phyloP scores from a whole-genome alignment of 2,113 vertebrate genomes.

The Grantiella picta region DNA sequence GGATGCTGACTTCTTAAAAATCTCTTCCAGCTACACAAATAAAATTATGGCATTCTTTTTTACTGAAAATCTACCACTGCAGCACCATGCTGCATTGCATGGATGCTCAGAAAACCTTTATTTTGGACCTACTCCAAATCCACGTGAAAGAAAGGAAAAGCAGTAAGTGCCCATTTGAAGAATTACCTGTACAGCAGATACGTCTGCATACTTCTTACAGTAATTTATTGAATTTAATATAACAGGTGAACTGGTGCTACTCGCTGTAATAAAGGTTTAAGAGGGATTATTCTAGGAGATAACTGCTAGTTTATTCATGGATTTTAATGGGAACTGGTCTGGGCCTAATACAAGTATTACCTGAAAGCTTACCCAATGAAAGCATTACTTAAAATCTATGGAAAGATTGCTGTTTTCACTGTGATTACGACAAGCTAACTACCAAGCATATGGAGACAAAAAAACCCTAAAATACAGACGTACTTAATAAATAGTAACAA shows the following conservation, averaged over 20 bases:
- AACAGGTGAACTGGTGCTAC: slow-evolving; percentile 16
- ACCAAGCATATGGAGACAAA: background rate
- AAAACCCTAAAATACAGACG: background rate
- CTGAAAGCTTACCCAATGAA: background rate
- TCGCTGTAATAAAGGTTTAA: slow-evolving; percentile 46
- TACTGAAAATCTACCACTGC: background rate
- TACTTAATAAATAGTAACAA: background rate
- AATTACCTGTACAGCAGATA: background rate
- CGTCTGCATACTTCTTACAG: slow-evolving; percentile 10
- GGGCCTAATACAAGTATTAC: background rate
- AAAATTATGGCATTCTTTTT: background rate
- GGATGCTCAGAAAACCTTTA: background rate
- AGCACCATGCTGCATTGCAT: background rate
- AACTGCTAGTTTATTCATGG: slow-evolving; percentile 2
- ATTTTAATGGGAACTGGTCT: background rate
- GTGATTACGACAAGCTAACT: background rate
- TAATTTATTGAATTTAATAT: slow-evolving; percentile 31
- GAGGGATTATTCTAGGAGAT: slow-evolving; percentile 37
- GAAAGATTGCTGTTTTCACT: background rate
- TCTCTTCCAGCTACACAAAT: background rate
- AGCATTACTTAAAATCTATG: background rate
- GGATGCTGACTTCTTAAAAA: background rate
- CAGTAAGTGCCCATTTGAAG: background rate
- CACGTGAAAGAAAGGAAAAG: background rate
- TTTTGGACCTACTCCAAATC: background rate